Base-by-base conservation (phyloP, 1,140 invertebrate species). In the Pararge aegeria region DNA sequence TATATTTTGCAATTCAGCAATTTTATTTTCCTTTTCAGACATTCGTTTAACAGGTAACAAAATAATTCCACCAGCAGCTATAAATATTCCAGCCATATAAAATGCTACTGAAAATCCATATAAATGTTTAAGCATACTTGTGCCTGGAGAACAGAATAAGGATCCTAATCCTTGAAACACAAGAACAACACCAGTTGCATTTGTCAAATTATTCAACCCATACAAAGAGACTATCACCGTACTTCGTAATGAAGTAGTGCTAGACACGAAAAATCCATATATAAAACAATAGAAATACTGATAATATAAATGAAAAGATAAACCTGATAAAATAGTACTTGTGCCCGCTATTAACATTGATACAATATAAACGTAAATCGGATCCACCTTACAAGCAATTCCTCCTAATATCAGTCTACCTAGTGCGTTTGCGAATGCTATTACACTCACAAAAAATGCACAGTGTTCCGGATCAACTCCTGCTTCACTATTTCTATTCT, bases 121-220 rank as follows among this genome's bases (percentile, higher is more conserved):
- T 16, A 55, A 58, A 55, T 76, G 63, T 66, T 82, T 84, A 19
- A 89, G 21, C 24, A 78, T 19, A 27, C 80, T 73, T 29, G 83
- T 81, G 19, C 78, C 13, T 13, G 83, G 86, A n/a, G 86, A 80
- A 51, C 86, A 82, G 24, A 89, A 34, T 70, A 87, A 74, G 59
- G 73, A 78, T 24, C 82, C 86, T 53, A 83, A 12, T 18, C 86
- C 86, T 77, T 83, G 79, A 75, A 89, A 89, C 61, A 87, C 53
- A 60, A 89, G 67, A 52, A 87, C 59, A 30, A 87, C 76, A 6
- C 86, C 86, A 13, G 81, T 87, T 13, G 78, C 83, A 69, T 87
- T 89, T 40, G 86, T 89, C 66, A 89, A 77, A 64, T 82, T 86
- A 42, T 89, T 83, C 64, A 89, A 68, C 1, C 86, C 83, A 55